phyloP scores from a whole-genome alignment of 2,113 vertebrate species.

The Aspidoscelis tigris region DNA sequence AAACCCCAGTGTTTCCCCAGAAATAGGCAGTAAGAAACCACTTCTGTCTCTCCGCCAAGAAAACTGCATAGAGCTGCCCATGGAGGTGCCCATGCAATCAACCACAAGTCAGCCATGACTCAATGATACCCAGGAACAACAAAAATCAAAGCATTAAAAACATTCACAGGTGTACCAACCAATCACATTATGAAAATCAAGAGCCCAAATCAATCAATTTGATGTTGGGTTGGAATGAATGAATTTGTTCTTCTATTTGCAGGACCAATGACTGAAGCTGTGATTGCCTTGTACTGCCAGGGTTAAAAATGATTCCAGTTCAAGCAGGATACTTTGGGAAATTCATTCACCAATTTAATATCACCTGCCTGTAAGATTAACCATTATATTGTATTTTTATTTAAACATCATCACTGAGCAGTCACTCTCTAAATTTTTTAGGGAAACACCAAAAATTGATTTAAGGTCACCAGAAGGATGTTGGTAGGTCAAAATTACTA shows the following conservation, averaged over 20 bases:
- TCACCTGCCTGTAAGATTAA: slow-evolving; percentile 68
- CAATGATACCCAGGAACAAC: too few relatives aligned
- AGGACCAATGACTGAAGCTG: not conserved
- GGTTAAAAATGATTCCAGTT: slow-evolving; percentile 38
- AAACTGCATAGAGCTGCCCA: too few relatives aligned
- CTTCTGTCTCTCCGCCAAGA: too few relatives aligned
- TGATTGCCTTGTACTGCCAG: not conserved
- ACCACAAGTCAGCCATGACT: too few relatives aligned
- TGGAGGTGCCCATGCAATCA: too few relatives aligned
- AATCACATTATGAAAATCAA: too few relatives aligned
- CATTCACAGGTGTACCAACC: too few relatives aligned
- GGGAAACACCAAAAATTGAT: slow-evolving; percentile 68
- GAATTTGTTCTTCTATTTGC: slow-evolving; percentile 3
- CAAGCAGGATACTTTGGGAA: slow-evolving; percentile 62
- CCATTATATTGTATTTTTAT: slow-evolving; percentile 71
- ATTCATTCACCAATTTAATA: slow-evolving; percentile 66
- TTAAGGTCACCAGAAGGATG: slow-evolving; percentile 63
- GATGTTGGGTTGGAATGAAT: not conserved
- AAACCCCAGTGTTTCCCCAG: too few relatives aligned
- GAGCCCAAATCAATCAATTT: too few relatives aligned
- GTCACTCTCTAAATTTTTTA: slow-evolving; percentile 67
- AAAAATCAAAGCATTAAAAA: too few relatives aligned
- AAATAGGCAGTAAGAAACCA: too few relatives aligned
- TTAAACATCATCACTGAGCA: slow-evolving; percentile 68
- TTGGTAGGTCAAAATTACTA: slow-evolving; percentile 55